phyloP scores from a whole-genome alignment of 1,140 invertebrate genomes.

The Globodera ellingtonae region DNA sequence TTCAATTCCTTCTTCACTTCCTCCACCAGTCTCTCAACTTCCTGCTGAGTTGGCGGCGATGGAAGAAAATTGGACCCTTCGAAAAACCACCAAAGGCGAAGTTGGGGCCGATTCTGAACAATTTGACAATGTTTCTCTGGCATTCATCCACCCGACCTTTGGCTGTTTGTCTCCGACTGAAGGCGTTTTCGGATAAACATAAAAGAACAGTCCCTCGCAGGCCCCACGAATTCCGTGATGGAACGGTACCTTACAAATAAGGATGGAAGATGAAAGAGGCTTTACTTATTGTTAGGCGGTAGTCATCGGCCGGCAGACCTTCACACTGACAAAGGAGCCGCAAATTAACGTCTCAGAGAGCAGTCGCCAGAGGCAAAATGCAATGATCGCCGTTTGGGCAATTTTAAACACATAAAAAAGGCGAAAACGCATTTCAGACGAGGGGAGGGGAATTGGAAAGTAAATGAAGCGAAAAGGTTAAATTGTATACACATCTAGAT shows the following conservation, averaged over 20 bases:
- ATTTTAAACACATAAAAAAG: conserved; percentile 21
- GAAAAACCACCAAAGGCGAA: conserved; percentile 29
- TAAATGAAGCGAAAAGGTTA: no score
- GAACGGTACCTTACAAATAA: conserved; percentile 4
- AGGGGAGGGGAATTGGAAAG: not conserved
- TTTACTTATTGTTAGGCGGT: no score
- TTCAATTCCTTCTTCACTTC: conserved; percentile 12
- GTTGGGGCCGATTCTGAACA: not conserved
- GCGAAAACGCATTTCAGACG: conserved; percentile 12
- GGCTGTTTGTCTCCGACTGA: not conserved
- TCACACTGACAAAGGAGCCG: conserved; percentile 24
- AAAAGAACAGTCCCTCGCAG: conserved; percentile 21
- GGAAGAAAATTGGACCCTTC: conserved; percentile 21
- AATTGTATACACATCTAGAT: no score
- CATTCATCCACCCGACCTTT: not conserved
- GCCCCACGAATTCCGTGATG: conserved; percentile 8
- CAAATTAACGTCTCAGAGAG: conserved; percentile 21
- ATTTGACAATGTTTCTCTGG: not conserved
- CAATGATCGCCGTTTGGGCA: conserved; percentile 8
- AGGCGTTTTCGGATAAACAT: conserved; percentile 12
- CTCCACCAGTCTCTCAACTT: conserved; percentile 1
- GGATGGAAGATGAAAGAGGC: no score
- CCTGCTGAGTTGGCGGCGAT: conserved; percentile 2
- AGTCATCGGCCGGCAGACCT: not conserved
- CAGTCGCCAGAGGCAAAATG: conserved; percentile 20